A percentile compares a stretch with the other conserved stretches of the same genome.
phyloP scores from a whole-genome alignment of 2,888 invertebrate genomes.

The Liodrosophila aerea region DNA sequence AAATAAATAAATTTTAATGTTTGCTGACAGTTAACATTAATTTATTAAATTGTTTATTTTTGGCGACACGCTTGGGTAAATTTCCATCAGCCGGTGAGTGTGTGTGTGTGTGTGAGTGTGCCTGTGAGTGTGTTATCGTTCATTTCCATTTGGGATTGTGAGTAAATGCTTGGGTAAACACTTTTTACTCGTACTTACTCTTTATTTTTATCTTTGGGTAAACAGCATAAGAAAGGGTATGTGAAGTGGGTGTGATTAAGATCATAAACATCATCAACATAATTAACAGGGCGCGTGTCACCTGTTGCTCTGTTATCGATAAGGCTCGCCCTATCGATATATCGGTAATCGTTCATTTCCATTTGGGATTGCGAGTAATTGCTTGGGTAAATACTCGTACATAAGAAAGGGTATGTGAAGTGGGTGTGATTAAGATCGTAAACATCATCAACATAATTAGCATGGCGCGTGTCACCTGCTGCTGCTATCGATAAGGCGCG shows the following conservation, averaged over 20 bases:
- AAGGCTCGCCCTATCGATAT: too few relatives aligned
- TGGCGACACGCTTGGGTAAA: slow-evolving; percentile 56
- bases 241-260: too few relatives aligned
- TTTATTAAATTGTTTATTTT: slow-evolving; percentile 50
- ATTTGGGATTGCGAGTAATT: slow-evolving; percentile 39
- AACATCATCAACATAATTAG: slow-evolving; percentile 5
- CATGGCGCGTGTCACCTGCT: slow-evolving; percentile 2
- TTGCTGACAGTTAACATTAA: slow-evolving; percentile 44
- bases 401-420: background rate
- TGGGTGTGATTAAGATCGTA: slow-evolving; percentile 1
- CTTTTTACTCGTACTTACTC: background rate
- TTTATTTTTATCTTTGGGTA: slow-evolving; percentile 16
- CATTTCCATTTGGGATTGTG: slow-evolving; percentile 48
- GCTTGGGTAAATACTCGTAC: slow-evolving; percentile 20
- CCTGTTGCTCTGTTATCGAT: background rate
- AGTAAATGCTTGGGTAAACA: slow-evolving; percentile 29
- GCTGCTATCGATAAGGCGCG: background rate
- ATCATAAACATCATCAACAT: slow-evolving; percentile 11
- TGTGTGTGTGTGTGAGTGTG: slow-evolving; percentile 1
- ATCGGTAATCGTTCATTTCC: slow-evolving; percentile 54
- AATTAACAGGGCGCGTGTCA: slow-evolving; percentile 1
- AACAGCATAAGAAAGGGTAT: slow-evolving; percentile 4
- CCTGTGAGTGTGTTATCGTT: slow-evolving; percentile 50
- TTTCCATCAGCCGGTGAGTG: slow-evolving; percentile 54
- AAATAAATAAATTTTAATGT: slow-evolving; percentile 39